Conservation (phyloP, 2,797 vertebrate species). For the Hydrolagus colliei region DNA sequence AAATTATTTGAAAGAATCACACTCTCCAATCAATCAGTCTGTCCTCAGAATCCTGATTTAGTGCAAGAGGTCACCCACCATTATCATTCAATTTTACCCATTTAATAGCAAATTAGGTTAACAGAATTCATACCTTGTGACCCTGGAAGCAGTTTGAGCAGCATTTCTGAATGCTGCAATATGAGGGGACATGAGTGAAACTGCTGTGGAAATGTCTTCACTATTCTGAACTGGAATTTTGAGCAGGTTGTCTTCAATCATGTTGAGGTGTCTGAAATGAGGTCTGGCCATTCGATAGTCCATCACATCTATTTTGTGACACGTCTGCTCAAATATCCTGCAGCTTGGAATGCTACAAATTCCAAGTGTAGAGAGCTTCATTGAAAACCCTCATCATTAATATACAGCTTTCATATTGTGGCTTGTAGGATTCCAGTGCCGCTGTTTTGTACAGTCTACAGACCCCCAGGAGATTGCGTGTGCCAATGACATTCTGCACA, state of each 20-base stretch:
- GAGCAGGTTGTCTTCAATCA: neutral
- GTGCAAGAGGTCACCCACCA: neutral
- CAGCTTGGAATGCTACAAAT: neutral
- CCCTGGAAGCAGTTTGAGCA: no score
- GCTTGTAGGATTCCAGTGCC: no score
- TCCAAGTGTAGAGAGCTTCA: neutral
- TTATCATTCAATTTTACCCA: neutral
- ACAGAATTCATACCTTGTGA: neutral
- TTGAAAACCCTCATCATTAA: neutral
- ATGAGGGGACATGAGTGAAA: neutral
- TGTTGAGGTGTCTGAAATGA: neutral
- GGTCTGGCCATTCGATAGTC: neutral
- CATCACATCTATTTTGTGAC: no score
- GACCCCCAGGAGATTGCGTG: no score
- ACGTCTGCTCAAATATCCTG: neutral
- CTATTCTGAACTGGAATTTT: neutral
- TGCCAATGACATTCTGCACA: no score
- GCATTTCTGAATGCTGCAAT: neutral
- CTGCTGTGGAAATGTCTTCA: neutral
- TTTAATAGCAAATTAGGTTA: neutral
- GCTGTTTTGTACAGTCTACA: no score
- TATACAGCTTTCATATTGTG: no score
- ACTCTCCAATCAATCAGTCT: neutral
- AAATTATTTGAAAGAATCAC: neutral
- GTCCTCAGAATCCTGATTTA: neutral